Base-by-base conservation (phyloP, 2,888 invertebrate species). In the Monopis laevigella region DNA sequence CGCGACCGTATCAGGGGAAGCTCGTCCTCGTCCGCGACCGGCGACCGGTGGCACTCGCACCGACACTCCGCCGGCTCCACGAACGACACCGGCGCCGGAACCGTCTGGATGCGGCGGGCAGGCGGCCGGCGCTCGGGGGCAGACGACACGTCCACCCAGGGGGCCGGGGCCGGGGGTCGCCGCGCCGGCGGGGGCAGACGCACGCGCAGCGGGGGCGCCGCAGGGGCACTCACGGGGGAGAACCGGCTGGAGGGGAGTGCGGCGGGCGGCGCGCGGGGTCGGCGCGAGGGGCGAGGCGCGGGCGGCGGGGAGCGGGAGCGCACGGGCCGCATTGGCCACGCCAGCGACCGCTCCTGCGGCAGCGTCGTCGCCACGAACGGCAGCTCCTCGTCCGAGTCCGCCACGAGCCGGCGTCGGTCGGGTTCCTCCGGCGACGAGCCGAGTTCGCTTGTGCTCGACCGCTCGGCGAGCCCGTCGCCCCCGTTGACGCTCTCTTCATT, bases 351-450 rank as follows among this genome's bases (percentile, higher is more conserved):
- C 72, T 94, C 94, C 62, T 87, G 84, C 13, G 94, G 94, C 58
- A 94, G 73, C 41, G 93, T 94, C n/a, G 94, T 93, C 43, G 94
- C 93, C 56, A 94, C 87, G 63, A 92, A 93, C 2, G 94, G 94
- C 57, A 94, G 78, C 68, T 92, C 92, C 54, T 90, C 90, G 59
- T 93, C 92, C 60, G 92, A 88, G 52, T 86, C 87, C 43, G 88
- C 82, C 34, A 93, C 92, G 30, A 94, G 81, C 2, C 88, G 86
- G 48, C 88, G 88, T 48, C 89, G 84, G 64, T 93, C 93, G 36
- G 87, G 84, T 41, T 85, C 85, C 49, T 84, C 85, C 12, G 86
- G 81, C 16, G 75, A 67, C 10, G n/a, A n/a, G n/a, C 40, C 21
- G 12, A 12, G 18, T 7, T 10, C 21, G 12, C 10, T 11, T 7